A percentile compares a stretch with the other conserved stretches of the same genome.
Evolutionary conservation across 2,113 vertebrate genomes (phyloP).

Genomic region (Scytalopus superciliaris): DNA sequence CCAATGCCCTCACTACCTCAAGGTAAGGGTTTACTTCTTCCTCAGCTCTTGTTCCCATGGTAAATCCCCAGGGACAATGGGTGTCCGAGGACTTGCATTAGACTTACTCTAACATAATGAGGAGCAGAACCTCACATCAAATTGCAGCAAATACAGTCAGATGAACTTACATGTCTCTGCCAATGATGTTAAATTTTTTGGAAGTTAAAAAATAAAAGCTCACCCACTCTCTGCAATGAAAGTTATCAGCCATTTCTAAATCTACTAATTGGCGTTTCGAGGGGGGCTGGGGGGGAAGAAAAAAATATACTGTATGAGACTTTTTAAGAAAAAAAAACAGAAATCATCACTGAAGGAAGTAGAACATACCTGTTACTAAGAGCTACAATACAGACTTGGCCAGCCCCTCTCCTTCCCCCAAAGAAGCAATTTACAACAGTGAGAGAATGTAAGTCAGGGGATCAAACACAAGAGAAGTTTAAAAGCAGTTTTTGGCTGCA

Average conservation of each 20-base stretch:
- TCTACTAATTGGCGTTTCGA: background rate
- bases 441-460: slow-evolving; percentile 13
- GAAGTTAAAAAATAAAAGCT: background rate
- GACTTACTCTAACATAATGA: background rate
- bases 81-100: background rate
- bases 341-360: background rate
- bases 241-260: background rate
- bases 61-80: background rate
- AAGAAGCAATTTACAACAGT: slow-evolving; percentile 20
- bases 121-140: background rate
- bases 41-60: background rate
- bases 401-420: background rate
- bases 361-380: background rate
- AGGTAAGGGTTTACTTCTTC: background rate
- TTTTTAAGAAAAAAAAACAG: background rate
- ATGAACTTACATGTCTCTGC: background rate
- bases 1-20: background rate
- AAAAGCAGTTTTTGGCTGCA: slow-evolving; percentile 38
- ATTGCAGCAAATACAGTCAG: background rate
- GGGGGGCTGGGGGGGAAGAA: no score
- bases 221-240: background rate
- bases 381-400: background rate
- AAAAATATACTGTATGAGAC: background rate
- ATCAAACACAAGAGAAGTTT: slow-evolving; percentile 39
- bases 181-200: background rate